A percentile compares a stretch with the other conserved stretches of the same genome.
Evolutionary conservation across 2,797 vertebrate genomes (phyloP).

Genomic region (Galagoides demidoff): DNA sequence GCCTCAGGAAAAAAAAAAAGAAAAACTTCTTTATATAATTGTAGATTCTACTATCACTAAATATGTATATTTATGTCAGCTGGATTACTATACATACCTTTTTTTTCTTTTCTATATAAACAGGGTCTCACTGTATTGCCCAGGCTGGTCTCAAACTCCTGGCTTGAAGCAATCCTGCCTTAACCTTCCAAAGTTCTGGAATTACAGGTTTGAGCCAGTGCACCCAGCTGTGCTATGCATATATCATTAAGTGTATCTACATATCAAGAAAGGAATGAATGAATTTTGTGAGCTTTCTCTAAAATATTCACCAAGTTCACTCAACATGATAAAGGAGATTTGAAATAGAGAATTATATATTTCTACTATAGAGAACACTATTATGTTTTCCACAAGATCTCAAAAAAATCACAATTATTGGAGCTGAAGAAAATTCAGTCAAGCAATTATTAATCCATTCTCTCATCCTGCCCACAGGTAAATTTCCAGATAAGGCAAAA

Average conservation of each 20-base stretch:
- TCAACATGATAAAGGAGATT: neutral
- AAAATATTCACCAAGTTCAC: neutral
- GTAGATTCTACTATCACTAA: neutral
- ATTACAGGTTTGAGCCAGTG: neutral
- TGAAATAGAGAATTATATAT: neutral
- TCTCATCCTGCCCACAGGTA: neutral
- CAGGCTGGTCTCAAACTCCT: neutral
- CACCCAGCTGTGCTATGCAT: neutral
- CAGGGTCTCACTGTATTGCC: neutral
- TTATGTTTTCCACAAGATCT: neutral
- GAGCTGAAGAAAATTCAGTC: neutral
- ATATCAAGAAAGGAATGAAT: neutral
- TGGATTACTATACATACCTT: neutral
- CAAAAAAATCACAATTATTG: neutral
- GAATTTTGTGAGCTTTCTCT: neutral
- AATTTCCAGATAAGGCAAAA: slow-evolving; percentile 21
- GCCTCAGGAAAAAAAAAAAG: too few relatives aligned
- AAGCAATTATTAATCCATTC: neutral
- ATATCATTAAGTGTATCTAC: slow-evolving; percentile 5
- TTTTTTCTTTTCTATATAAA: neutral
- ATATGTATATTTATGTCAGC: neutral
- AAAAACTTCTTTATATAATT: neutral
- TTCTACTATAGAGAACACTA: neutral
- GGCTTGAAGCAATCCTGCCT: neutral
- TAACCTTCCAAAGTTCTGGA: neutral